Evolutionary conservation across 2,113 vertebrate species (phyloP), one percentile per base, ranked within the genome.

Genomic region (Sinocyclocheilus grahami): DNA sequence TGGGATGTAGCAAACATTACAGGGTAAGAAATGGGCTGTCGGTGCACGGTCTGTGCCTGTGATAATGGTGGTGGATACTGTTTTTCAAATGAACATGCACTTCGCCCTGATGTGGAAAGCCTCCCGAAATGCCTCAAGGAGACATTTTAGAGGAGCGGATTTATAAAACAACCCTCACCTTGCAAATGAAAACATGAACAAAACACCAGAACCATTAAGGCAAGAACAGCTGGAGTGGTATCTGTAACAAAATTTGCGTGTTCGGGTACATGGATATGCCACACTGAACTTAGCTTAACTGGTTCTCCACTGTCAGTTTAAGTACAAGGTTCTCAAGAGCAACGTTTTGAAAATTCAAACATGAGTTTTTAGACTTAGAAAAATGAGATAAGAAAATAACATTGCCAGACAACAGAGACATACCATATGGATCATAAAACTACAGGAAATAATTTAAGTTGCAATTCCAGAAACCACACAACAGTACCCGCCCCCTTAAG

Each of bases 151-250:
- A 87, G 88, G 88, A 92, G 88, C n/a, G 88, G 88, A 69, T 90
- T 63, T 85, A 5, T 60, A 78, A 86, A 72, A 69, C 85, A 76
- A 80, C 84, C 85, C 85, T 60, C 65, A 16, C 63, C 83, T 76
- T 78, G 71, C 78, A 88, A 86, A 83, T 78, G 87, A 86, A 81
- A 72, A 87, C 82, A 82, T 22, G 48, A 87, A 87, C 86, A 83
- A 86, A 90, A 92, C 92, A 94, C 92, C 88, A 93, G 90, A 93
- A 95, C 93, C 94, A 90, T 95, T 96, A 96, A 95, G 95, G 95
- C 95, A 95, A 94, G 91, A 95, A 94, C 93, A 95, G 91, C 93
- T 90, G 93, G 93, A 93, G 92, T 94, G 93, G 93, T 90, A 92
- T 94, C 92, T 92, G 92, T 91, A 92, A 94, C 91, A 92, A 92